phyloP scores from a whole-genome alignment of 2,113 vertebrate genomes.

The Oncorhynchus tshawytscha region DNA sequence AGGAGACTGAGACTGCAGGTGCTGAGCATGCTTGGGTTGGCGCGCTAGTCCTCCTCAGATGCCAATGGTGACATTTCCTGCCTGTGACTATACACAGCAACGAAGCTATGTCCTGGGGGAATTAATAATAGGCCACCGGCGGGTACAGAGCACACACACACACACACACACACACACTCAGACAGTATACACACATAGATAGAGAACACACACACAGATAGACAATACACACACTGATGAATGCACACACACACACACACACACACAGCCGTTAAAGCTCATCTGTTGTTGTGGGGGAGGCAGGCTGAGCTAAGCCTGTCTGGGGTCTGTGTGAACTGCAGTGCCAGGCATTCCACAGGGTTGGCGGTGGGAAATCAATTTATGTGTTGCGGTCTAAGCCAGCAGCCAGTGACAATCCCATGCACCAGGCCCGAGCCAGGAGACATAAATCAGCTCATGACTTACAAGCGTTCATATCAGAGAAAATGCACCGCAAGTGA shows the following conservation, averaged over 20 bases:
- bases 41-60: slow-evolving; percentile 57
- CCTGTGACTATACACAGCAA: slow-evolving; percentile 72
- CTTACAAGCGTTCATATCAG: slow-evolving; percentile 36
- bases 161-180: slow-evolving; percentile 39
- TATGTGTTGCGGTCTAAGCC: slow-evolving; percentile 39
- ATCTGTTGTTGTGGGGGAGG: slow-evolving; percentile 22
- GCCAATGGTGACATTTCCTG: slow-evolving; percentile 77
- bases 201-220: slow-evolving; percentile 13
- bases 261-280: slow-evolving; percentile 43
- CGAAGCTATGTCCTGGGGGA: slow-evolving; percentile 61
- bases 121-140: slow-evolving; percentile 62
- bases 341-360: slow-evolving; percentile 62
- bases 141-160: slow-evolving; percentile 52
- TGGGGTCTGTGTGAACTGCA: slow-evolving; percentile 37
- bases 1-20: slow-evolving; percentile 72
- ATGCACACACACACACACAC: slow-evolving; percentile 17
- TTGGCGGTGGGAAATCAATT: slow-evolving; percentile 54
- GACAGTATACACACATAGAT: background rate
- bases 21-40: slow-evolving; percentile 70
- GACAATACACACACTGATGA: slow-evolving; percentile 50
- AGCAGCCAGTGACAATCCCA: slow-evolving; percentile 42
- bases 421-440: slow-evolving; percentile 27
- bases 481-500: slow-evolving; percentile 14
- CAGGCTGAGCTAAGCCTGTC: slow-evolving; percentile 37
- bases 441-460: slow-evolving; percentile 40